phyloP scores from a whole-genome alignment of 1,140 invertebrate genomes.

The Protaetia brevitarsis region DNA sequence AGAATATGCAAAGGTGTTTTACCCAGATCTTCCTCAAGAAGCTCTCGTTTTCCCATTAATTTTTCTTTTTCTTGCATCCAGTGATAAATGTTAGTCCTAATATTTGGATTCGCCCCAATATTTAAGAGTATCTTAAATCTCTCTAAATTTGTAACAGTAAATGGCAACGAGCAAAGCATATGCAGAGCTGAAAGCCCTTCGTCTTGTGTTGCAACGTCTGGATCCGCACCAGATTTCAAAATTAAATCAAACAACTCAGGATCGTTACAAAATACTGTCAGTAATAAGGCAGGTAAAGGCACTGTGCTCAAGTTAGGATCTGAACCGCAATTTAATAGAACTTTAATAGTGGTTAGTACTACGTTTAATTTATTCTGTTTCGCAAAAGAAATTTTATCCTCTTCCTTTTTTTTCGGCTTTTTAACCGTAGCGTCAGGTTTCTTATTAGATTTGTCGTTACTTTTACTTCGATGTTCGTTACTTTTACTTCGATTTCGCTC shows the following conservation, averaged over 20 bases:
- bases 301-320: constrained; percentile 48
- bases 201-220: constrained; percentile 45
- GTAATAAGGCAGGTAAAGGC: constrained; percentile 50
- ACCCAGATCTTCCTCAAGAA: constrained; percentile 27
- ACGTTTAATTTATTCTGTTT: constrained; percentile 28
- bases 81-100: constrained; percentile 30
- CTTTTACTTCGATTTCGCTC: neutral
- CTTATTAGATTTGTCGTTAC: neutral
- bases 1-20: constrained; percentile 43
- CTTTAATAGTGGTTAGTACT: constrained; percentile 47
- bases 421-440: neutral
- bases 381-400: constrained; percentile 27
- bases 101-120: constrained; percentile 46
- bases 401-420: constrained; percentile 37
- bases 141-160: constrained; percentile 43
- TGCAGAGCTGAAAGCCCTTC: constrained; percentile 49
- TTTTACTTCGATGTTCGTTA: neutral
- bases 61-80: constrained; percentile 34
- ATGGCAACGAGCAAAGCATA: constrained; percentile 45
- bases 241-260: constrained; percentile 46
- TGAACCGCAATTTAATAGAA: constrained; percentile 49
- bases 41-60: constrained; percentile 29
- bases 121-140: constrained; percentile 47
- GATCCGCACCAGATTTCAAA: constrained; percentile 46
- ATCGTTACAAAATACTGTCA: constrained; percentile 47